A percentile compares a stretch with the other conserved stretches of the same genome.
phyloP scores from a whole-genome alignment of 2,888 invertebrate species.

The Eueremaeus valkanovi region DNA sequence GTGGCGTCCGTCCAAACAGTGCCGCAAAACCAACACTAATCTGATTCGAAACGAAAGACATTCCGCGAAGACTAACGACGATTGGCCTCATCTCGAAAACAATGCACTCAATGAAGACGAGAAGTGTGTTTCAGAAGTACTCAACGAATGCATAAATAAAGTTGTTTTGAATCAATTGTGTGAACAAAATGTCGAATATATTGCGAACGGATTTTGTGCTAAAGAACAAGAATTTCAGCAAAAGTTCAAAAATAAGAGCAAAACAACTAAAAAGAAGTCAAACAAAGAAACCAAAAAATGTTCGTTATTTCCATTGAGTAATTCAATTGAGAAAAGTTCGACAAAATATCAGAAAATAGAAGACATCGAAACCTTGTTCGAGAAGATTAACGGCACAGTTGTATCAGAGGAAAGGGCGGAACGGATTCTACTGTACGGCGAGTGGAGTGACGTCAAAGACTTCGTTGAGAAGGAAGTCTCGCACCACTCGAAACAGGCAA shows the following conservation, averaged over 20 bases:
- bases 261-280: constrained; percentile 6
- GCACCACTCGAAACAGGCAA: neutral
- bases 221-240: neutral
- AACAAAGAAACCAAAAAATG: neutral
- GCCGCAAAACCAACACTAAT: too few species aligned
- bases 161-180: neutral
- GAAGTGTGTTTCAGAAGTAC: neutral
- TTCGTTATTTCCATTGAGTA: constrained; percentile 34
- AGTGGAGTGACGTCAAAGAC: neutral
- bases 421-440: constrained; percentile 12
- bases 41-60: neutral
- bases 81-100: constrained; percentile 14
- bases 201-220: neutral
- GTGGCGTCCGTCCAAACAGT: constrained; percentile 61
- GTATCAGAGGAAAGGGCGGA: neutral
- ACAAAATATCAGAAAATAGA: constrained; percentile 37
- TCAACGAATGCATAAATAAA: constrained; percentile 8
- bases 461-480: neutral
- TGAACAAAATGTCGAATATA: neutral
- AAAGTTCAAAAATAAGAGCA: neutral
- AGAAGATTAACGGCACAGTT: neutral
- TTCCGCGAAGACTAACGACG: neutral
- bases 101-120: neutral
- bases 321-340: constrained; percentile 35
- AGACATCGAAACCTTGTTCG: constrained; percentile 20